Evolutionary conservation across 2,797 vertebrate species (phyloP), one percentile per base, ranked within the genome.

Genomic region (Aldrovandia affinis): DNA sequence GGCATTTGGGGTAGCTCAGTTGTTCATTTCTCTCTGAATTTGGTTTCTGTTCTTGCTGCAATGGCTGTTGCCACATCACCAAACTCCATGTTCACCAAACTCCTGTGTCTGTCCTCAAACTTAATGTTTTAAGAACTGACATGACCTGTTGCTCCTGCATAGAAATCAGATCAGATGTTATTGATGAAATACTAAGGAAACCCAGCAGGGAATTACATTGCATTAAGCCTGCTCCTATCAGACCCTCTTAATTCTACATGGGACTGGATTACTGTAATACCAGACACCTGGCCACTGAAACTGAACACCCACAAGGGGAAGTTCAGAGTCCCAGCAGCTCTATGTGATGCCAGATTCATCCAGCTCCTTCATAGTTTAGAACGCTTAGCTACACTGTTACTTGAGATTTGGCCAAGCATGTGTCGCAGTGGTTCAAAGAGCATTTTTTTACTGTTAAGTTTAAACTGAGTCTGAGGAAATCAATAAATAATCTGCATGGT

Each of bases 271-370:
- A 92, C 75, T 86, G 61, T 93, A 94, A 95, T 92, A 84, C 91
- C 86, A 88, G 89, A 93, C 93, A 94, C 92, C 92, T 93, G 93
- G 85, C 89, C 87, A 83, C 7, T 90, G 92, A 91, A 93, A 93
- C 86, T 63, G 68, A 57, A 92, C 50, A 86, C 91, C 91, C 88
- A 85, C 84, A 36, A 82, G 86, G 81, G 87, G 83, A 89, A 86
- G 85, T 86, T 84, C 81, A 65, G 15, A 9, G 78, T 75, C 70
- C 33, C 39, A 2, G 20, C 18, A n/a, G 33, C 39, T 33, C 8
- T 47, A 6, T 18, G 42, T 9, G 42, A 75, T 47, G 42, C 39
- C 42, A 75, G 7, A 75, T 75, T 44, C 39, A 44, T 57, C 12
- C 55, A 57, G 55, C 55, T 57, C 55, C 18, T 20, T 57, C 55